A percentile compares a stretch with the other conserved stretches of the same genome.
Conservation (phyloP, 2,113 vertebrate genomes). For the Chrysemys picta region DNA sequence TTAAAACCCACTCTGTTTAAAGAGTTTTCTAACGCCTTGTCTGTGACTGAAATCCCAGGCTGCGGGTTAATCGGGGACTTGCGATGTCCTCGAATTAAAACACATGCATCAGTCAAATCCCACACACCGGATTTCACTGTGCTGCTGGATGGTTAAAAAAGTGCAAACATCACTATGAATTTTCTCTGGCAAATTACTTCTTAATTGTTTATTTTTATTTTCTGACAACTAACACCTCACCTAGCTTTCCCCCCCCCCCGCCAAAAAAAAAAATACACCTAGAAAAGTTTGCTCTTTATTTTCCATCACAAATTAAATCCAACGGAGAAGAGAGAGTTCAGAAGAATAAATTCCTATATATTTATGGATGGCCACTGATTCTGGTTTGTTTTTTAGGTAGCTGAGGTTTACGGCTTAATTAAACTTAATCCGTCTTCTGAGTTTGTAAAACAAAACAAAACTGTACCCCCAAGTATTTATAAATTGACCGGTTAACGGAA, state of each 20-base stretch:
- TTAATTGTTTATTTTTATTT: background rate
- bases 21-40: background rate
- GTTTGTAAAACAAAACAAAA: background rate
- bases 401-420: background rate
- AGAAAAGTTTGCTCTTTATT: background rate
- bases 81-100: no score
- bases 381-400: background rate
- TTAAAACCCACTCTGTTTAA: background rate
- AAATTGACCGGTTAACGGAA: background rate
- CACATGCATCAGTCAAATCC: no score
- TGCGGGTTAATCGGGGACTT: background rate
- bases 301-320: background rate
- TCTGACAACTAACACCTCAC: background rate
- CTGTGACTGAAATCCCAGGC: background rate
- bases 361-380: background rate
- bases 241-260: no score
- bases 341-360: background rate
- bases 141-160: background rate
- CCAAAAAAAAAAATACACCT: background rate
- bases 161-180: background rate
- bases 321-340: background rate
- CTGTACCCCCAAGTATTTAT: background rate
- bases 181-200: background rate
- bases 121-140: background rate
- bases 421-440: background rate